Evolutionary conservation across 1,140 invertebrate species (phyloP).

Genomic region (Micrasema longulum): DNA sequence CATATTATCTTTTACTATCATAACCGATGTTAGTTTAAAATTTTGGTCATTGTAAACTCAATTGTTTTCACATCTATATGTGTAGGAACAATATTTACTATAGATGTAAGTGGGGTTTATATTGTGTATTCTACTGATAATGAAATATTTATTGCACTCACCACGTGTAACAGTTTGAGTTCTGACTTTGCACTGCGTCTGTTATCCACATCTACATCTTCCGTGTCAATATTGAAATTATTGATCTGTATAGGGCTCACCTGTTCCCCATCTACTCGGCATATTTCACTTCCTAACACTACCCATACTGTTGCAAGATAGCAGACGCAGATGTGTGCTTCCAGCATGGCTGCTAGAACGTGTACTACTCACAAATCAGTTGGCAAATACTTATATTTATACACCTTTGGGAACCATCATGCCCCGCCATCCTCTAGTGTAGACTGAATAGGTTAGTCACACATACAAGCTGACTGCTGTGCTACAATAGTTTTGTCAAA

Average conservation of each 20-base stretch:
- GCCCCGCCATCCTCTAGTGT: too few species aligned
- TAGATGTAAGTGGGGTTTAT: too few species aligned
- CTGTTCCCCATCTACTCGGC: conserved; percentile 15
- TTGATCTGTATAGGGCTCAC: conserved; percentile 8
- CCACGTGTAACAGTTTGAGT: conserved; percentile 57
- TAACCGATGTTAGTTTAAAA: too few species aligned
- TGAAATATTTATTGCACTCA: conserved; percentile 51
- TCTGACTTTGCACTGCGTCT: conserved; percentile 26
- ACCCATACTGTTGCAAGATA: conserved; percentile 30
- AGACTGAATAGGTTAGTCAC: too few species aligned
- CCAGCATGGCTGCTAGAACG: conserved; percentile 38
- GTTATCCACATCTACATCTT: not conserved
- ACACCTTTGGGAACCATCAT: conserved; percentile 20
- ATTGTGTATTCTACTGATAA: too few species aligned
- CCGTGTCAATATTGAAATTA: not conserved
- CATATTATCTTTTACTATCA: too few species aligned
- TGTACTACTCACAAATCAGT: conserved; percentile 35
- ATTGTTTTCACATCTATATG: too few species aligned
- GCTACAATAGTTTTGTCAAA: too few species aligned
- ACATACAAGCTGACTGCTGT: too few species aligned
- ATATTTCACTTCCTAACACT: conserved; percentile 20
- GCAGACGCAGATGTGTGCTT: conserved; percentile 26
- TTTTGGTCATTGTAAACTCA: too few species aligned
- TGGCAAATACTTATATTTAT: conserved; percentile 39
- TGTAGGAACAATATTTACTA: too few species aligned